Base-by-base conservation (phyloP, 2,888 invertebrate species). In the Schrankia costaestrigalis region DNA sequence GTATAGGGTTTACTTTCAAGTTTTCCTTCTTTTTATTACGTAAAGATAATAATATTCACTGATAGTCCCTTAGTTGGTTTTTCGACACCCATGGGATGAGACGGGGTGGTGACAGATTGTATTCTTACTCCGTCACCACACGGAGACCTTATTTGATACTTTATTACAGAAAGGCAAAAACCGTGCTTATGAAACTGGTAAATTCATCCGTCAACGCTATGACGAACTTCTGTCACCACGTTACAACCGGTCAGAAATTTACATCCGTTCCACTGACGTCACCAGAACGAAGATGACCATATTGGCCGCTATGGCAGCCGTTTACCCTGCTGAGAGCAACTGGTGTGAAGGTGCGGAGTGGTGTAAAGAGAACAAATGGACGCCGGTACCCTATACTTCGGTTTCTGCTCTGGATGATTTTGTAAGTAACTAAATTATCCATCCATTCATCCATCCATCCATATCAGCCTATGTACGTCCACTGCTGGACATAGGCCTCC, bases 201-300 rank as follows among this genome's bases (percentile, higher is more conserved):
- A 63, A 28, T 58, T 36, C 35, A 52, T 75, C 15, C 50, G 66
- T 1, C 15, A 36, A 1, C 64, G 76, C 0, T 78, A 77, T 42
- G 42, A 48, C 3, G 35, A 41, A 0, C 43, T 72, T 2, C 50
- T 78, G 2, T 63, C 74, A 0, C 42, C 51, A 0, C 32, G 41
- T 10, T 78, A 63, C 55, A 76, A 77, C 46, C 41, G 4, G 1
- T 74, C 76, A 0, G 71, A 78, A 45, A 66, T 78, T 25, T 72
- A 65, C 53, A 62, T 78, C 24, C 58, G 74, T 0, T 69, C 74
- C 2, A 74, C 77, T 1, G 77, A 76, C 47, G 67, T 67, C 13
- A 69, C 68, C 0, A 59, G 77, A 3, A 23, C 71, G 1, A 75
- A 76, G 53, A 74, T 74, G 76, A 69, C 77, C 0, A 49, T 64